Percentiles rank a stretch among this genome's conserved stretches.
These are phyloP conservation scores for Diachrysia chrysitis DNA, from an alignment of 2,888 invertebrate species.

Conservation along the genomic window DNA sequence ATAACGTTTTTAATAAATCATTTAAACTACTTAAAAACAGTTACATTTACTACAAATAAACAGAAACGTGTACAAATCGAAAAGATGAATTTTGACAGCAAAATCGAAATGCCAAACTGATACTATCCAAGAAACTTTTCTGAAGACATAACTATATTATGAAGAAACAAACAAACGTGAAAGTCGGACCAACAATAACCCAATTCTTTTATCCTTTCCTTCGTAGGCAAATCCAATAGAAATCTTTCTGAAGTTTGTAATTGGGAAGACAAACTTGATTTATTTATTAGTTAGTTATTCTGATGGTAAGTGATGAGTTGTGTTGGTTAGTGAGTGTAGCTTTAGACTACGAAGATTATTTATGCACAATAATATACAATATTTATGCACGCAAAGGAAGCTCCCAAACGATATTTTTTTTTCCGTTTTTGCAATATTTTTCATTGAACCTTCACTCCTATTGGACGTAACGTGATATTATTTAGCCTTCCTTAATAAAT, in stretches of 20 bases:
- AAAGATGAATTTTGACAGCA: constrained; percentile 1
- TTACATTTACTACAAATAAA: neutral
- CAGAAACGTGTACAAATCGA: neutral
- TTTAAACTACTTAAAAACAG: no score
- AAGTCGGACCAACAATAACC: constrained; percentile 20
- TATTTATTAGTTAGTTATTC: constrained; percentile 7
- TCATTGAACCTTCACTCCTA: no score
- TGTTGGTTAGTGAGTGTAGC: neutral
- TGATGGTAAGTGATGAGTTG: neutral
- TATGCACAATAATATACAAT: no score
- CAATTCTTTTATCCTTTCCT: constrained; percentile 29
- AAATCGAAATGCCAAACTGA: constrained; percentile 16
- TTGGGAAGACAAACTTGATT: constrained; percentile 23
- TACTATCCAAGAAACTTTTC: constrained; percentile 23
- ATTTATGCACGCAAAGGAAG: no score
- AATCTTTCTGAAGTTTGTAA: constrained; percentile 33
- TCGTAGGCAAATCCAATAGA: constrained; percentile 30
- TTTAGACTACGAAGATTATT: no score
- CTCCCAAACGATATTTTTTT: no score
- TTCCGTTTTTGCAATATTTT: no score
- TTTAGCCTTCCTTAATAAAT: no score
- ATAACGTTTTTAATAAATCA: no score
- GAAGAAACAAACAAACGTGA: constrained; percentile 31
- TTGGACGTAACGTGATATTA: no score
- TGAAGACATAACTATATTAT: constrained; percentile 33